Evolutionary conservation across 2,797 vertebrate species (phyloP), one percentile per base, ranked within the genome.

Genomic region (Sebastes steindachneri): DNA sequence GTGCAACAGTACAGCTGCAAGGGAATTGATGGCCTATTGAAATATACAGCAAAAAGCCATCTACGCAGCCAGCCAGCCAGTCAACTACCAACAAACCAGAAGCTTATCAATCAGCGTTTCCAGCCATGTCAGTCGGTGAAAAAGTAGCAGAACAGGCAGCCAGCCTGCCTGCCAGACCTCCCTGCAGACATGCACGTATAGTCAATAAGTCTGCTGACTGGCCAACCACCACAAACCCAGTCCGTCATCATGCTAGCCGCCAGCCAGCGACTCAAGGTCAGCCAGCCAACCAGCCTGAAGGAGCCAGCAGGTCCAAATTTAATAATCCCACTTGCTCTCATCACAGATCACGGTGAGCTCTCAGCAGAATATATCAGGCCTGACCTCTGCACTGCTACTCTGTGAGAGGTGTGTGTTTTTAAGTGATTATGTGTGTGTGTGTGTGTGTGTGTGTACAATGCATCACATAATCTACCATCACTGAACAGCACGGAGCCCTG

Each of bases 231-330:
- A 68, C 60, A 63, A 83, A 76, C 69, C 25, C 81, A 59, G 80
- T 77, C 85, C 74, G 78, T 90, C 85, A 69, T 85, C 51, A 6
- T 23, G 70, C 76, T 63, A 45, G 75, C 77, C 45, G 75, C 75
- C 80, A 87, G 88, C 84, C 85, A 63, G 88, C 54, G 85, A 86
- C 80, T 88, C 92, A 92, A 94, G 93, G 91, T 93, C 93, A 85
- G 82, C 85, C 86, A 86, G 80, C 57, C 68, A 82, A 65, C 55
- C 67, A 64, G 87, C 85, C 88, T 59, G 80, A 68, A 93, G 82
- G 79, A 90, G 79, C 85, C 85, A 85, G 87, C 78, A 68, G 73
- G 86, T 89, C 87, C 87, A 91, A 87, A 93, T 91, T 86, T 83
- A 93, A 94, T 93, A 91, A 92, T 92, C 88, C 90, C 85, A 73